phyloP scores from a whole-genome alignment of 2,797 vertebrate species.

The Sebastes hubbsi region DNA sequence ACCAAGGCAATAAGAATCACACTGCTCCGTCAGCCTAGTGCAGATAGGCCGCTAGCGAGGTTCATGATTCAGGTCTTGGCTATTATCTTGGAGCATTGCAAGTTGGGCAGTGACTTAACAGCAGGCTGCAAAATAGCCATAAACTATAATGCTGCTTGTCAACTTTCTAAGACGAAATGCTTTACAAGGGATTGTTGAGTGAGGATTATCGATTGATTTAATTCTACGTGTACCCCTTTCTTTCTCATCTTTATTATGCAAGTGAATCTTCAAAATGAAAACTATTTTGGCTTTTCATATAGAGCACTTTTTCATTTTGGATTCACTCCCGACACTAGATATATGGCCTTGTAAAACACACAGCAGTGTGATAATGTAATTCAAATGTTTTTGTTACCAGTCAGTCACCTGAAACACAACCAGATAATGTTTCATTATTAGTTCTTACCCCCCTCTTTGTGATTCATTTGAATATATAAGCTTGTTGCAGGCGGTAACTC shows the following conservation, averaged over 20 bases:
- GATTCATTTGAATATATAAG: conserved; percentile 1
- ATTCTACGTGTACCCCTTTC: conserved; percentile 4
- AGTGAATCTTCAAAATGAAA: conserved; percentile 53
- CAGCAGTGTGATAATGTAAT: conserved; percentile 35
- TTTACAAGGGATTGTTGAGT: conserved; percentile 27
- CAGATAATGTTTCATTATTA: conserved; percentile 8
- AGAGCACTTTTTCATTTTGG: conserved; percentile 51
- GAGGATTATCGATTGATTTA: conserved; percentile 10
- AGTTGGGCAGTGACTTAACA: conserved; percentile 35
- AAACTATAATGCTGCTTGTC: conserved; percentile 73
- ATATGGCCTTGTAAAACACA: conserved; percentile 60
- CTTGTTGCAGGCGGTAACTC: conserved; percentile 4
- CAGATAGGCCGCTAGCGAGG: conserved; percentile 34
- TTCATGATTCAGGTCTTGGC: conserved; percentile 35
- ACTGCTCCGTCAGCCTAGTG: conserved; percentile 48
- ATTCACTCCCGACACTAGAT: conserved; percentile 43
- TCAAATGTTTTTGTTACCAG: conserved; percentile 43
- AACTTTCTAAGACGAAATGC: conserved; percentile 62
- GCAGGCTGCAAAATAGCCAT: conserved; percentile 69
- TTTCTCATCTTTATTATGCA: conserved; percentile 58
- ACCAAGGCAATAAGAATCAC: conserved; percentile 61
- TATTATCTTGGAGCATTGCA: conserved; percentile 51
- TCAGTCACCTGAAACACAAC: conserved; percentile 24
- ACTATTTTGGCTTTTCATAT: conserved; percentile 40
- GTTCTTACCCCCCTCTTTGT: background rate